Conservation (phyloP, 2,888 invertebrate species). For the Drosophila rubida region DNA sequence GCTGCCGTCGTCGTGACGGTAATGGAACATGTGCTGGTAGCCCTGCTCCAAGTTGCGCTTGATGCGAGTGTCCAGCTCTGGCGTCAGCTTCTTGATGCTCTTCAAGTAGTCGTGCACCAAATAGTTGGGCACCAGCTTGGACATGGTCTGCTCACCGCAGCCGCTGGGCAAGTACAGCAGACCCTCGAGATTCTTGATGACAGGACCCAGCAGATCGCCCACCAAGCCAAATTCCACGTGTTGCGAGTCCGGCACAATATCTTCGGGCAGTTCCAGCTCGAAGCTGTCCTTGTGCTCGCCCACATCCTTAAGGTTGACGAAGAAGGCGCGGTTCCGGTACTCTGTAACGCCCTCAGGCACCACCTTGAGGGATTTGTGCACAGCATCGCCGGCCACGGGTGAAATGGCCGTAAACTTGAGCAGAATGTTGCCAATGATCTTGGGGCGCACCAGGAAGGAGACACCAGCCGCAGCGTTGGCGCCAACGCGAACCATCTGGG, state of each 20-base stretch:
- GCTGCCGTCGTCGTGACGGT: constrained; percentile 93
- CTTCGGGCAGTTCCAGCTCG: constrained; percentile 90
- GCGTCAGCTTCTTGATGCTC: constrained; percentile 87
- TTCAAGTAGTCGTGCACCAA: constrained; percentile 93
- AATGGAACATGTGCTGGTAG: constrained; percentile 96
- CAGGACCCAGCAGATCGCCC: constrained; percentile 87
- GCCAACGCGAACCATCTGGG: constrained; percentile 88
- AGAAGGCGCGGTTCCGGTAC: constrained; percentile 89
- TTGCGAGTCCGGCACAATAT: constrained; percentile 88
- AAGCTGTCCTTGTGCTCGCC: constrained; percentile 87
- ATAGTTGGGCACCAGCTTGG: constrained; percentile 89
- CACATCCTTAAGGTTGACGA: constrained; percentile 89
- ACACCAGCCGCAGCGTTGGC: constrained; percentile 91
- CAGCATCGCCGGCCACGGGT: constrained; percentile 91
- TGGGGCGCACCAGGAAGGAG: constrained; percentile 93
- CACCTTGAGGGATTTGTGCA: constrained; percentile 90
- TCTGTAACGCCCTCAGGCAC: constrained; percentile 93
- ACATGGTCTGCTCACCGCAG: constrained; percentile 91
- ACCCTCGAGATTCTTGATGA: constrained; percentile 87
- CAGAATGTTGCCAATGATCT: constrained; percentile 89
- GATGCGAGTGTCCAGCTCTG: constrained; percentile 87
- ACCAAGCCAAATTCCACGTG: constrained; percentile 87
- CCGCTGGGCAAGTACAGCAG: constrained; percentile 88
- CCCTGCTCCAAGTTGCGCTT: constrained; percentile 90
- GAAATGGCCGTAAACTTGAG: constrained; percentile 91